Conservation (phyloP, 2,797 vertebrate species). For the Threskiornis aethiopicus region DNA sequence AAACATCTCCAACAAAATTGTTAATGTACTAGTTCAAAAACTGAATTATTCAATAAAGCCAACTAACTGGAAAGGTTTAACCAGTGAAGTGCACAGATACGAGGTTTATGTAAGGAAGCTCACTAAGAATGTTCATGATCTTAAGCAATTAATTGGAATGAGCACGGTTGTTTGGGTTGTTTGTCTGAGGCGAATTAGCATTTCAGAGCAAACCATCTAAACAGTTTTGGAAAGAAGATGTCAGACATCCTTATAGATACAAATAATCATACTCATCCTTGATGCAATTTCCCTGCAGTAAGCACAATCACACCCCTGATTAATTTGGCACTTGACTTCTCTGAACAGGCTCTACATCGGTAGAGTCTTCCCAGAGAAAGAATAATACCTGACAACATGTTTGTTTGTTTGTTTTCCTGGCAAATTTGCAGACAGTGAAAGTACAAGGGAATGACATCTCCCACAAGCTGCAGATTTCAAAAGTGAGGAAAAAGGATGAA, state of each 20-base stretch:
- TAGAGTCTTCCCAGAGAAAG: not conserved
- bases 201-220: not conserved
- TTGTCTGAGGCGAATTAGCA: not conserved
- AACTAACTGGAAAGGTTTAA: not conserved
- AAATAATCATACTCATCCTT: not conserved
- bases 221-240: not conserved
- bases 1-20: not conserved
- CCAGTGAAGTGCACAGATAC: not conserved
- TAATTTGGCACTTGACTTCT: not conserved
- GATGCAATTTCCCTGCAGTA: conserved; percentile 21
- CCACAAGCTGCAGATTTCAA: conserved; percentile 94
- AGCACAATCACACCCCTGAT: not conserved
- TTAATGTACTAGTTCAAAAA: not conserved
- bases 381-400: not conserved
- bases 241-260: not conserved
- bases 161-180: not conserved
- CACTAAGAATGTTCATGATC: not conserved
- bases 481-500: conserved; percentile 91
- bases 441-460: conserved; percentile 97
- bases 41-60: not conserved
- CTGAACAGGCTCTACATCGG: not conserved
- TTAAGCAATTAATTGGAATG: not conserved
- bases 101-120: not conserved
- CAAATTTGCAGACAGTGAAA: conserved; percentile 89
- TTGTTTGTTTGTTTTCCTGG: not conserved